These are phyloP conservation scores for Anticlea derivata DNA, from an alignment of 2,888 invertebrate genomes.

Conservation along the genomic window DNA sequence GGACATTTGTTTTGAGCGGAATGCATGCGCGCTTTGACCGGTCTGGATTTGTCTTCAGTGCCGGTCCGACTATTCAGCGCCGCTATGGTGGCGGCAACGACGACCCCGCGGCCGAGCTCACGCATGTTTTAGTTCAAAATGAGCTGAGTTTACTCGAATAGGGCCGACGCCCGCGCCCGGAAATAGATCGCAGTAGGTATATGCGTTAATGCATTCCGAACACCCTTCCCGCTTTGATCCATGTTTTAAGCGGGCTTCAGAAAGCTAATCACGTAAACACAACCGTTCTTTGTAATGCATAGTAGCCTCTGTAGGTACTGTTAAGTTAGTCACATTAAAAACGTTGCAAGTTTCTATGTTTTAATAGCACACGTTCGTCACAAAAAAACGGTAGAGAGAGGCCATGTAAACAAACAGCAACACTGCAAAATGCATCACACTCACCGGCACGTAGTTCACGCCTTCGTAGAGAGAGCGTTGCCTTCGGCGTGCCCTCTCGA, in stretches of 20 bases:
- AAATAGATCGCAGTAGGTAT: slow-evolving; percentile 78
- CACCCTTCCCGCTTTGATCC: slow-evolving; percentile 69
- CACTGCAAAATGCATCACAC: slow-evolving; percentile 49
- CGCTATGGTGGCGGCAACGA: slow-evolving; percentile 84
- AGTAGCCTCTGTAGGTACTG: slow-evolving; percentile 21
- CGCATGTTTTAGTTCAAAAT: slow-evolving; percentile 81
- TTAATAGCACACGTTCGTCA: slow-evolving; percentile 28
- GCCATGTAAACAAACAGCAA: slow-evolving; percentile 43
- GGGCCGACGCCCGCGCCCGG: slow-evolving; percentile 77
- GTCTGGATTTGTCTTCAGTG: slow-evolving; percentile 62
- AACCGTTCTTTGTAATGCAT: slow-evolving; percentile 34
- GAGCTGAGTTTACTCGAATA: slow-evolving; percentile 72
- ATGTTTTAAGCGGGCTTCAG: slow-evolving; percentile 49
- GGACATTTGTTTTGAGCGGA: slow-evolving; percentile 51
- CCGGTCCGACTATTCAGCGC: slow-evolving; percentile 73
- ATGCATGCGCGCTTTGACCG: slow-evolving; percentile 60
- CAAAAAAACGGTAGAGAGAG: slow-evolving; percentile 35
- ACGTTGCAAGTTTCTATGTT: slow-evolving; percentile 24
- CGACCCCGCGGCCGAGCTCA: slow-evolving; percentile 82
- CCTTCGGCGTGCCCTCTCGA: slow-evolving; percentile 58
- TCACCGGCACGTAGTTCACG: slow-evolving; percentile 77
- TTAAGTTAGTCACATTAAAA: slow-evolving; percentile 28
- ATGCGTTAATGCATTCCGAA: slow-evolving; percentile 72
- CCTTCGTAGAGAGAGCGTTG: slow-evolving; percentile 76
- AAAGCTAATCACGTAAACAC: slow-evolving; percentile 40